A percentile compares a stretch with the other conserved stretches of the same genome.
Conservation (phyloP, 2,113 vertebrate species). For the human region DNA sequence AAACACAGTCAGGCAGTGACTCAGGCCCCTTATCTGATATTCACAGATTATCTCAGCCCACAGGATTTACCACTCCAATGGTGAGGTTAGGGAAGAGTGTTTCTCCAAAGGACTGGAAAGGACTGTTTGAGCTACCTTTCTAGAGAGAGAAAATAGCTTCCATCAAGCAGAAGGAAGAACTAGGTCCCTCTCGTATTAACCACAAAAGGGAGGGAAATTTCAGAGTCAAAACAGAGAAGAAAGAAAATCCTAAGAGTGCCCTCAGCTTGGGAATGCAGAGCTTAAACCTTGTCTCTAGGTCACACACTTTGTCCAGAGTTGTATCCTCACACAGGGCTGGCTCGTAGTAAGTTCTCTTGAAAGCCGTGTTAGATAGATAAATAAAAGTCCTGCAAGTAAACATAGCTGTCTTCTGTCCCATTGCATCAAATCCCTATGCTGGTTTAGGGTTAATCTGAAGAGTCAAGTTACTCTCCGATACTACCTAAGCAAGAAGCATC, state of each 20-base stretch:
- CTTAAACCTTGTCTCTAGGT: background rate
- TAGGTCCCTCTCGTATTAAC: background rate
- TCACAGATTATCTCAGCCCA: background rate
- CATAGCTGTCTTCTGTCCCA: background rate
- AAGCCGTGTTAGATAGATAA: background rate
- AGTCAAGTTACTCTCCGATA: background rate
- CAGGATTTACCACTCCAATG: background rate
- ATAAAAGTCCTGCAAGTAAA: background rate
- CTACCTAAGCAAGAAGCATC: background rate
- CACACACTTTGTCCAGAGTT: background rate
- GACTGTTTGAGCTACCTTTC: background rate
- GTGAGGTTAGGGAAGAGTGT: background rate
- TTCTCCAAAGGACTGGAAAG: background rate
- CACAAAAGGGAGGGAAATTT: background rate
- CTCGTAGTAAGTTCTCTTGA: background rate
- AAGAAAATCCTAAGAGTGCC: background rate
- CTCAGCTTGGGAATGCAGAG: background rate
- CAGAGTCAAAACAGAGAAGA: background rate
- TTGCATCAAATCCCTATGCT: background rate
- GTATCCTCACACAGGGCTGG: background rate
- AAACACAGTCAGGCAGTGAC: background rate
- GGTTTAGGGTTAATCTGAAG: background rate
- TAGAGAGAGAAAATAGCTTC: background rate
- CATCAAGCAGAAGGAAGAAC: background rate
- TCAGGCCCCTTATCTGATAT: too few relatives aligned